Evolutionary conservation across 1,140 invertebrate species (phyloP), one percentile per base, ranked within the genome.

Genomic region (Pogonomyrmex californicus): DNA sequence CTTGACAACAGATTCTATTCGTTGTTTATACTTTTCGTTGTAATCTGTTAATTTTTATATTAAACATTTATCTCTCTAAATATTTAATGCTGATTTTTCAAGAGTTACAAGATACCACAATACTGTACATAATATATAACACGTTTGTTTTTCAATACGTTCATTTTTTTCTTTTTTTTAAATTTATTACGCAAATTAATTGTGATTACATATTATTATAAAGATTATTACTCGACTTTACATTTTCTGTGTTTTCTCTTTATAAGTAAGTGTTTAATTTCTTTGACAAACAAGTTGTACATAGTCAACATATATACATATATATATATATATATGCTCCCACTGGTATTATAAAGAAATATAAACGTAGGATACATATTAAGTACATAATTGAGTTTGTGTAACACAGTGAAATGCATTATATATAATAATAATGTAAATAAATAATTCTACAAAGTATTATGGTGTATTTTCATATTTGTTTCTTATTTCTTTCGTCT

Each of bases 371-470:
- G 47, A 60, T 62, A 90, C n/a, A 51, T 54, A 68, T 81, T 71
- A 90, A 66, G n/a, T 87, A 87, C 30, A 79, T 78, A 90, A 23
- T 66, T 89, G 85, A 89, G 70, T 71, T 81, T 49, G 56, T 71
- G 68, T 87, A 86, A 65, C 38, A 60, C 88, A 75, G 36, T 85
- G 65, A 83, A 60, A 65, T 10, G 10, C 82, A 87, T 77, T 87
- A 90, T 44, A 83, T 70, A 71, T 83, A 88, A 89, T 77, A 81
- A 91, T 41, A 62, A 90, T 91, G 90, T 91, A 91, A 91, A 91
- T 91, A 91, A 90, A 91, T 82, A 9, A 91, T 86, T 85, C 71
- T 90, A 60, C 68, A 78, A 87, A 88, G 9, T 81, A 82, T 75
- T 78, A 49, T 62, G 38, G 36, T 66, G 54, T 63, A 77, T 2